Evolutionary conservation across 2,888 invertebrate species (phyloP).

Genomic region (Tuta absoluta): DNA sequence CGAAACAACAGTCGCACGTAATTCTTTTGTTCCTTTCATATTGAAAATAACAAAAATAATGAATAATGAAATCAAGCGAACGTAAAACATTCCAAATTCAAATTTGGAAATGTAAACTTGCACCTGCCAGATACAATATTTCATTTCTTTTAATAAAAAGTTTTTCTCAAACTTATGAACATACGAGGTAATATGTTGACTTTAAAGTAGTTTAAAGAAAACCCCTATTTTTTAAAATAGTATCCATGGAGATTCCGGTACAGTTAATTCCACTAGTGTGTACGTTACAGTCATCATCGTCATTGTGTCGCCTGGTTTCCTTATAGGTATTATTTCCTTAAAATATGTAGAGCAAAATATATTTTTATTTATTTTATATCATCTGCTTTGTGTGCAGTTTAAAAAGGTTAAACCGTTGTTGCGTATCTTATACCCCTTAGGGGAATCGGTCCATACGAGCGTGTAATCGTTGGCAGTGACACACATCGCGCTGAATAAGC

Average conservation of each 20-base stretch:
- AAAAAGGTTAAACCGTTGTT: conserved; percentile 49
- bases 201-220: neutral
- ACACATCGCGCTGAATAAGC: conserved; percentile 63
- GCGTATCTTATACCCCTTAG: conserved; percentile 50
- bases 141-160: too few relatives aligned
- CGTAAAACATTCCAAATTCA: too few relatives aligned
- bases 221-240: neutral
- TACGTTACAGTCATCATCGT: neutral
- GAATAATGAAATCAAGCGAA: too few relatives aligned
- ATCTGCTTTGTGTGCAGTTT: conserved; percentile 22
- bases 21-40: too few relatives aligned
- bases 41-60: too few relatives aligned
- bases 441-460: conserved; percentile 60
- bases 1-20: too few relatives aligned
- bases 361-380: neutral
- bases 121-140: too few relatives aligned
- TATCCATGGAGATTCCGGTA: neutral
- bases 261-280: neutral
- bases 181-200: too few relatives aligned
- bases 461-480: conserved; percentile 71
- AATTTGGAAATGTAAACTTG: too few relatives aligned
- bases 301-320: too few relatives aligned
- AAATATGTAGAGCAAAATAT: neutral
- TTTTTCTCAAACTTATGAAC: too few relatives aligned
- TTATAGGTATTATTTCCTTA: neutral